Evolutionary conservation across 2,113 vertebrate genomes (phyloP).

Genomic region (Siphamia tubifer): DNA sequence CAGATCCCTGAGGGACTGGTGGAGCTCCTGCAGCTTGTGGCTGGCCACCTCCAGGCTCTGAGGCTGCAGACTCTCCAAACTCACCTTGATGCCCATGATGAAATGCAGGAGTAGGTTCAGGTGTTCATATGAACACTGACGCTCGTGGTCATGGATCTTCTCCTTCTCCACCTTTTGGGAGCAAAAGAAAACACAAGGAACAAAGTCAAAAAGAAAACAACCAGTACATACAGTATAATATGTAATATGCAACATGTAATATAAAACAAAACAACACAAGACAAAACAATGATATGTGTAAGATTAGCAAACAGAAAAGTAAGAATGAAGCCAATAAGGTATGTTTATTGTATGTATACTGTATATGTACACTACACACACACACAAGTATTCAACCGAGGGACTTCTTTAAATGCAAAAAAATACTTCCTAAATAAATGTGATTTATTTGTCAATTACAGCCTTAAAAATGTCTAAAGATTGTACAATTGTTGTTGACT

Average conservation of each 20-base stretch:
- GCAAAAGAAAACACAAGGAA: conserved; percentile 2
- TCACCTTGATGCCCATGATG: conserved; percentile 86
- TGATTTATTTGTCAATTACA: too few relatives aligned
- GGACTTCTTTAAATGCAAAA: too few relatives aligned
- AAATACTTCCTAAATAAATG: too few relatives aligned
- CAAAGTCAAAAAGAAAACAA: background rate
- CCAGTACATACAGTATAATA: background rate
- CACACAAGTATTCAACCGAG: too few relatives aligned
- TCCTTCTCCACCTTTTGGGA: conserved; percentile 87
- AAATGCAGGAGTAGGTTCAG: conserved; percentile 88
- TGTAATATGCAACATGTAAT: background rate
- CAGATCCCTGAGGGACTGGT: conserved; percentile 80
- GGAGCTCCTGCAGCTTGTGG: conserved; percentile 80
- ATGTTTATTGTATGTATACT: background rate
- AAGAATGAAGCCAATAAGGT: background rate
- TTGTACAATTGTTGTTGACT: too few relatives aligned
- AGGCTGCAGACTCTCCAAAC: conserved; percentile 82
- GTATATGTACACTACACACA: background rate
- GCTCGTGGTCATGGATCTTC: conserved; percentile 87
- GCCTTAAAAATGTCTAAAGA: too few relatives aligned
- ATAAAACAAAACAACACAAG: background rate
- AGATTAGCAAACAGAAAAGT: conserved; percentile 5
- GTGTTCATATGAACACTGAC: conserved; percentile 85
- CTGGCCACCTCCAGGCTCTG: conserved; percentile 80
- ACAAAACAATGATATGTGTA: background rate